Percentiles rank a stretch among this genome's conserved stretches.
phyloP scores from a whole-genome alignment of 2,888 invertebrate genomes.

The Latheticus oryzae region DNA sequence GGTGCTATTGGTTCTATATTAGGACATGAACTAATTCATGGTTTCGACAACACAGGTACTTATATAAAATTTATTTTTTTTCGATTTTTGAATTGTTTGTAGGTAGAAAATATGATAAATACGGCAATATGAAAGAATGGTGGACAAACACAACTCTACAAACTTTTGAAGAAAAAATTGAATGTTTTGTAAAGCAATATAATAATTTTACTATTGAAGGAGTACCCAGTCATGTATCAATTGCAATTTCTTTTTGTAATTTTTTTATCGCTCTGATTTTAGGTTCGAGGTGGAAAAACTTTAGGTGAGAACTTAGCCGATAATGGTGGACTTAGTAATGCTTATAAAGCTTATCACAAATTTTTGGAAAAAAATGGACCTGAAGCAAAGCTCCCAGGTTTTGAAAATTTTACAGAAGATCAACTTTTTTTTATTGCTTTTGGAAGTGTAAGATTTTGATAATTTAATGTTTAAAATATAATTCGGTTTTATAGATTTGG shows the following conservation, averaged over 20 bases:
- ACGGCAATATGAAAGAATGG: conserved; percentile 90
- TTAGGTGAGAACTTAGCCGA: conserved; percentile 87
- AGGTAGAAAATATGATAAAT: conserved; percentile 87
- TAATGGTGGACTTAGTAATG: conserved; percentile 83
- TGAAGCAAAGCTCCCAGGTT: conserved; percentile 78
- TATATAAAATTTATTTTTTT: too few relatives aligned
- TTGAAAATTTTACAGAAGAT: conserved; percentile 76
- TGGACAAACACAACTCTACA: conserved; percentile 84
- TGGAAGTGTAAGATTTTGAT: conserved; percentile 75
- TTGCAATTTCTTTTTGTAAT: too few relatives aligned
- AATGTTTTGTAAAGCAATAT: conserved; percentile 90
- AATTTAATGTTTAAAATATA: conserved; percentile 25
- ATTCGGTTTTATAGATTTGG: conserved; percentile 75
- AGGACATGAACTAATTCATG: conserved; percentile 78
- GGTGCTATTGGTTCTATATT: conserved; percentile 83
- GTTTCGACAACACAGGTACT: conserved; percentile 69
- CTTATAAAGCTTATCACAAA: conserved; percentile 75
- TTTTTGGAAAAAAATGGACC: conserved; percentile 70
- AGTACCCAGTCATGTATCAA: conserved; percentile 71
- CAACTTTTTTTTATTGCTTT: conserved; percentile 86
- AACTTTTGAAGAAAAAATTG: conserved; percentile 79
- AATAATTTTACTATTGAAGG: conserved; percentile 74
- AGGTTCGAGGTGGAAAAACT: conserved; percentile 81
- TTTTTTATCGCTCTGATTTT: conserved; percentile 43
- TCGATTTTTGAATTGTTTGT: conserved; percentile 38